These are phyloP conservation scores for Thecocarcelia acutangulata DNA, from an alignment of 2,888 invertebrate genomes.

Conservation along the genomic window DNA sequence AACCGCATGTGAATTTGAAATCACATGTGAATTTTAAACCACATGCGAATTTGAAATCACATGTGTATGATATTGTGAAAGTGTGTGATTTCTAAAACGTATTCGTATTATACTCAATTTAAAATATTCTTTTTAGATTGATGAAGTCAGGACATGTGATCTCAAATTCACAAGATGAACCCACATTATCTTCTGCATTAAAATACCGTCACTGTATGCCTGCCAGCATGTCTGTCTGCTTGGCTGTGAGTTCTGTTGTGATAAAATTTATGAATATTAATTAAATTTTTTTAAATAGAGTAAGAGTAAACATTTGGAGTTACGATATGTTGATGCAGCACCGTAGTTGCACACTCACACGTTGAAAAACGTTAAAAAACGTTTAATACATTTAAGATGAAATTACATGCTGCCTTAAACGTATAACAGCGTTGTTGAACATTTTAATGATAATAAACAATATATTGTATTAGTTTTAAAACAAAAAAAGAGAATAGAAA, in stretches of 20 bases:
- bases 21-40: too few species aligned
- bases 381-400: conserved; percentile 27
- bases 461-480: conserved; percentile 30
- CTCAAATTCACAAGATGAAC: neutral
- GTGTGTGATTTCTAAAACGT: too few species aligned
- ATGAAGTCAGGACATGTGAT: too few species aligned
- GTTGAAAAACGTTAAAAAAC: neutral
- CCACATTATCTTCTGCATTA: neutral
- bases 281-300: conserved; percentile 50
- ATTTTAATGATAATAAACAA: conserved; percentile 34
- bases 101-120: too few species aligned
- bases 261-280: conserved; percentile 50
- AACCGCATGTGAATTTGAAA: too few species aligned
- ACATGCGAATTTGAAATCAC: too few species aligned
- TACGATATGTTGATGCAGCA: conserved; percentile 15
- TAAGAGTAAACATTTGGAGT: conserved; percentile 29
- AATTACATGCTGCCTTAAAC: neutral
- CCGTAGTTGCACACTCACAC: neutral
- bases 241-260: neutral
- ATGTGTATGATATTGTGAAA: too few species aligned
- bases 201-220: neutral
- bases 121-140: too few species aligned
- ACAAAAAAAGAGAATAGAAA: neutral
- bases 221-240: too few species aligned
- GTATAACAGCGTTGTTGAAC: neutral